These are phyloP conservation scores for Bilobella aurantiaca DNA, from an alignment of 1,140 invertebrate genomes.

Conservation along the genomic window DNA sequence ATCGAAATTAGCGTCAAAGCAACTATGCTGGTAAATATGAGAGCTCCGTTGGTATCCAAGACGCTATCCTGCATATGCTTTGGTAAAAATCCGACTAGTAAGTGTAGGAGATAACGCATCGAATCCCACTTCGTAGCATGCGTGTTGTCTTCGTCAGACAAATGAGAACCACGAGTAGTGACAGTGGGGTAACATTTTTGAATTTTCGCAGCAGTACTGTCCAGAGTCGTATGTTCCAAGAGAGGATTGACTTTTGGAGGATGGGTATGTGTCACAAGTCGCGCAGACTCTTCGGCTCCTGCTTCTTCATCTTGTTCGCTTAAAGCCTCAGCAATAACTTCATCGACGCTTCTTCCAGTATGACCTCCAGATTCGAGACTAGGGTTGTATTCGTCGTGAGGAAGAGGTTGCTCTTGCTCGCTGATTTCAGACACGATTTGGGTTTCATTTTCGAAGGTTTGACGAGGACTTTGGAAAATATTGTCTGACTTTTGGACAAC, in stretches of 20 bases:
- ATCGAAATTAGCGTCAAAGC: conserved; percentile 29
- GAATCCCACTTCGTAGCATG: neutral
- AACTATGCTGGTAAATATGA: conserved; percentile 33
- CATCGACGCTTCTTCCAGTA: too few species aligned
- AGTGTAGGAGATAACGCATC: conserved; percentile 27
- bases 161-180: neutral
- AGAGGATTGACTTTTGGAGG: neutral
- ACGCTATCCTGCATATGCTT: conserved; percentile 33
- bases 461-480: too few species aligned
- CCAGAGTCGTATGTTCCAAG: neutral
- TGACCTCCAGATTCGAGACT: too few species aligned
- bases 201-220: neutral
- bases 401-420: too few species aligned
- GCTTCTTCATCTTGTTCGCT: neutral
- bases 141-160: neutral
- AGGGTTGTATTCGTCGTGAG: too few species aligned
- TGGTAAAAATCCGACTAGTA: conserved; percentile 26
- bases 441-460: too few species aligned
- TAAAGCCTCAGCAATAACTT: neutral
- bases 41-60: conserved; percentile 31
- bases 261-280: neutral
- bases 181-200: neutral
- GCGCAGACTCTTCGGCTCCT: neutral
- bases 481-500: too few species aligned
- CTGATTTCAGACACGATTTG: too few species aligned